Conservation (phyloP, 2,888 invertebrate species). For the Mycalesis mineus region DNA sequence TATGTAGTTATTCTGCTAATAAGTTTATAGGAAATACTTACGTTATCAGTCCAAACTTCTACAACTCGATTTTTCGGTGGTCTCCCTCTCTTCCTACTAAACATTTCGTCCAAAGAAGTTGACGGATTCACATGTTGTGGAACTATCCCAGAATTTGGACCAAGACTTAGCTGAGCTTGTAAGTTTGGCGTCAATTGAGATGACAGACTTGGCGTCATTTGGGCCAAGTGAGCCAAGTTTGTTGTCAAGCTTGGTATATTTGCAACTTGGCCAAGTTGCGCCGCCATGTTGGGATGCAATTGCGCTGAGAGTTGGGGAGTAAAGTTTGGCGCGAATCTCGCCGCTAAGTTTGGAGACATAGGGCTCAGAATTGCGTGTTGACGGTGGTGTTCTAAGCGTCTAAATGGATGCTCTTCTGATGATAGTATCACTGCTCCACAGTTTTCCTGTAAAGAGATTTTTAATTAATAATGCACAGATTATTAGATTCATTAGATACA, state of each 20-base stretch:
- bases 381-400: constrained; percentile 90
- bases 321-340: constrained; percentile 78
- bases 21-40: constrained; percentile 67
- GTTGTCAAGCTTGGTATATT: constrained; percentile 62
- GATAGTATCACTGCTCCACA: constrained; percentile 87
- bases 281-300: constrained; percentile 71
- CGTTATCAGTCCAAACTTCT: constrained; percentile 92
- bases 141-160: constrained; percentile 55
- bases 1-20: too few relatives aligned
- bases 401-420: constrained; percentile 86
- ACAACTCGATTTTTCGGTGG: constrained; percentile 98
- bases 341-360: constrained; percentile 77
- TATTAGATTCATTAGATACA: too few relatives aligned
- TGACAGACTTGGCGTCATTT: constrained; percentile 67
- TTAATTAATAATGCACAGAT: too few relatives aligned
- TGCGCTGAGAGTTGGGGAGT: constrained; percentile 69
- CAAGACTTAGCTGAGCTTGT: constrained; percentile 65
- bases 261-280: constrained; percentile 68
- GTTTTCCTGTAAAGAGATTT: constrained; percentile 84
- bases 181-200: constrained; percentile 66
- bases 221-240: constrained; percentile 67
- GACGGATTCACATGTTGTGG: constrained; percentile 72
- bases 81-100: constrained; percentile 93
- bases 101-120: constrained; percentile 92
- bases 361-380: constrained; percentile 87